phyloP scores from a whole-genome alignment of 2,797 vertebrate species.

The Hemitrygon akajei region DNA sequence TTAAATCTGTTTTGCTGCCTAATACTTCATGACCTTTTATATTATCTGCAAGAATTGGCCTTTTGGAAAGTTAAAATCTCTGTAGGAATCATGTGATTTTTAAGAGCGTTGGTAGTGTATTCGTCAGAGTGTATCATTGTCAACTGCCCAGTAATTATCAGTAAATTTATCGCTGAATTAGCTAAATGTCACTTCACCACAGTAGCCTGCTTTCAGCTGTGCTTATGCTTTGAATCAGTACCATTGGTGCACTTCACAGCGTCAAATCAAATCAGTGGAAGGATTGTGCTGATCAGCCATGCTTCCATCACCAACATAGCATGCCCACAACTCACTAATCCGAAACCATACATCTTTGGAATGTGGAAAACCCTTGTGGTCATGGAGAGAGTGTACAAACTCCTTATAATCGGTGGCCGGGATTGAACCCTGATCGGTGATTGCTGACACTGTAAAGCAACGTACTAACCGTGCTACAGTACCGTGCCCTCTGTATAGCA shows the following conservation, averaged over 20 bases:
- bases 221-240: constrained; percentile 59
- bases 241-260: constrained; percentile 51
- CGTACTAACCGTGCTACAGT: too few relatives aligned
- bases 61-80: constrained; percentile 23
- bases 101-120: constrained; percentile 53
- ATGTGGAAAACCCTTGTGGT: too few relatives aligned
- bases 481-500: too few relatives aligned
- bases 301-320: too few relatives aligned
- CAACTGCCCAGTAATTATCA: constrained; percentile 79
- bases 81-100: constrained; percentile 42
- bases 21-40: constrained; percentile 33
- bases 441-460: too few relatives aligned
- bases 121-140: constrained; percentile 78
- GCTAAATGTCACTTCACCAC: constrained; percentile 85
- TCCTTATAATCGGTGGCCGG: too few relatives aligned
- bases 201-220: constrained; percentile 62
- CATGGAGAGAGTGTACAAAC: too few relatives aligned
- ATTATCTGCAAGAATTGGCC: constrained; percentile 32
- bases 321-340: too few relatives aligned
- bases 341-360: too few relatives aligned
- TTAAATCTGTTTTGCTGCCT: constrained; percentile 8
- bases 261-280: constrained; percentile 48
- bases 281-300: too few relatives aligned
- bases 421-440: too few relatives aligned
- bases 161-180: constrained; percentile 81